These are phyloP conservation scores for Crematogaster levior DNA, from an alignment of 2,888 invertebrate genomes.

Conservation along the genomic window DNA sequence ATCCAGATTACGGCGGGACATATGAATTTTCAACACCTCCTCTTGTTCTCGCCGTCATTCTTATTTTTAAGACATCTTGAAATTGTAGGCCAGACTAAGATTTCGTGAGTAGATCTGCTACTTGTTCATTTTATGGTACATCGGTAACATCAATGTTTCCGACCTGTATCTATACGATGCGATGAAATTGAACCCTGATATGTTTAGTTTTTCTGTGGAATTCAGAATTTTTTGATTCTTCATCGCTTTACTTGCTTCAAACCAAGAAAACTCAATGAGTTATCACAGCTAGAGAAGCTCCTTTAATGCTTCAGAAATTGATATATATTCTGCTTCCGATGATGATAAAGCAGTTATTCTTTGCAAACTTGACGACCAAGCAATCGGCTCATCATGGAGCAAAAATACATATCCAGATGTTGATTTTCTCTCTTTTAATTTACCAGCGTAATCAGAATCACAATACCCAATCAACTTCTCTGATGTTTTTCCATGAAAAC, in stretches of 20 bases:
- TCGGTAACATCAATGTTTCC: conserved; percentile 8
- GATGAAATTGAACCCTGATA: conserved; percentile 25
- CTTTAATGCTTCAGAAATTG: conserved; percentile 30
- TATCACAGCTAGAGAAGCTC: conserved; percentile 29
- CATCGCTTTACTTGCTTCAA: background rate
- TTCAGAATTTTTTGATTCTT: no score
- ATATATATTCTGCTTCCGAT: conserved; percentile 37
- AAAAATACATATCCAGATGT: conserved; percentile 38
- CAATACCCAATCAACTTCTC: conserved; percentile 13
- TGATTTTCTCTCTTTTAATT: conserved; percentile 17
- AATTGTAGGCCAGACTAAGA: background rate
- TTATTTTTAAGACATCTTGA: background rate
- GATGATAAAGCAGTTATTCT: conserved; percentile 29
- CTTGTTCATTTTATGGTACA: conserved; percentile 2
- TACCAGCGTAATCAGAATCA: background rate
- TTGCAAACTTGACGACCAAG: conserved; percentile 39
- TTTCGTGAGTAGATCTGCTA: conserved; percentile 31
- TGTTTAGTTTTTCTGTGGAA: conserved; percentile 25
- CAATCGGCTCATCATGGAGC: conserved; percentile 18
- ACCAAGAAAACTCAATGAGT: conserved; percentile 1
- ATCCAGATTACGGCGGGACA: no score
- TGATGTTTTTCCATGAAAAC: background rate
- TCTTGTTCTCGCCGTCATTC: conserved; percentile 35
- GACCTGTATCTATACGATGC: conserved; percentile 12
- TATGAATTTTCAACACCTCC: conserved; percentile 36